Evolutionary conservation across 2,113 vertebrate genomes (phyloP), one percentile per base, ranked within the genome.

Genomic region (Sakesphorus luctuosus): DNA sequence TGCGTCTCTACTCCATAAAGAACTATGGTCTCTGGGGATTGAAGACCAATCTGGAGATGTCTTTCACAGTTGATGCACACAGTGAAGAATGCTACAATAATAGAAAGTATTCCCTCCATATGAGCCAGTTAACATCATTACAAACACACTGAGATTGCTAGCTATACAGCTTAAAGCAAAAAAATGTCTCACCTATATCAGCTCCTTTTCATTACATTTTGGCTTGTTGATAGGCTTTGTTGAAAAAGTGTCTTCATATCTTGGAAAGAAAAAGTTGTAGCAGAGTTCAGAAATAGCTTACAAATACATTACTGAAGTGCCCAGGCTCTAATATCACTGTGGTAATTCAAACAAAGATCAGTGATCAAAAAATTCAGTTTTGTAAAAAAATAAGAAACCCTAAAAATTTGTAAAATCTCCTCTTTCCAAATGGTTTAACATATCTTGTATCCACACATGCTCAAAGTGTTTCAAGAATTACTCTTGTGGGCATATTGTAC

Each of bases 401-500:
- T 24, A 1, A 55, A 53, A 93, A 66, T 50, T 68, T 77, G 18
- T 5, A 13, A 93, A 86, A 86, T 69, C 18, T 92, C 79, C 89
- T 86, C 72, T 88, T 95, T 93, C 94, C 88, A 89, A 95, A 96
- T 96, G 92, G 83, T 84, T 93, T 95, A 69, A 84, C 73, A 94
- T 75, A 92, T 84, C 83, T 62, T 89, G 18, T 81, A 95, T n/a
- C 35, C 40, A 95, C 76, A 44, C 79, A 84, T 43, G 13, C 49
- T 97, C 76, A 92, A 92, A 94, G 96, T 65, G 96, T 96, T 94
- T 92, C 68, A 95, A 89, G 89, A 90, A 92, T 90, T 93, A 94
- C 93, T 96, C 94, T 89, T 94, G 88, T 93, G 69, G 85, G 90
- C 44, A 92, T 89, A 81, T 96, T 97, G 96, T 40, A 90, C 85